A percentile compares a stretch with the other conserved stretches of the same genome.
Evolutionary conservation across 2,113 vertebrate genomes (phyloP).

Genomic region (Arothron firmamentum): DNA sequence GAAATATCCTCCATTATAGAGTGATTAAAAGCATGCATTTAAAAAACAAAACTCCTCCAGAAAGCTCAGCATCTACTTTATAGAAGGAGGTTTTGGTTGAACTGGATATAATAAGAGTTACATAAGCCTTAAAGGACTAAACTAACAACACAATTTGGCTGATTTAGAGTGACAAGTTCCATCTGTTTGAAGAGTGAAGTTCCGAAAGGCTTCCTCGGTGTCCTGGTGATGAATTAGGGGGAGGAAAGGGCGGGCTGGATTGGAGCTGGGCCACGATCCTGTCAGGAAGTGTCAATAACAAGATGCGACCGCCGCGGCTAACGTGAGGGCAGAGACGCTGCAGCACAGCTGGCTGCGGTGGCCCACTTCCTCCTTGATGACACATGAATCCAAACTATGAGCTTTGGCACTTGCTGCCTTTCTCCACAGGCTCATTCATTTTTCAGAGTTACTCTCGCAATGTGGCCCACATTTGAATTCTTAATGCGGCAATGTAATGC

Average conservation of each 20-base stretch:
- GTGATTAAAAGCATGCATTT: constrained; percentile 14
- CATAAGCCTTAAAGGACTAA: constrained; percentile 6
- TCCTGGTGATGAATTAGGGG: constrained; percentile 12
- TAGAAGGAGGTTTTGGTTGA: constrained; percentile 5
- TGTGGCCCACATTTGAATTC: constrained; percentile 54
- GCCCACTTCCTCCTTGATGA: constrained; percentile 48
- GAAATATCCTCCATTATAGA: constrained; percentile 18
- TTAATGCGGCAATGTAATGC: constrained; percentile 52
- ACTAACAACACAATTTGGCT: constrained; percentile 4
- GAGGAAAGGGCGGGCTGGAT: too few species aligned
- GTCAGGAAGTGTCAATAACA: constrained; percentile 5
- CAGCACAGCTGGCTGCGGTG: constrained; percentile 48
- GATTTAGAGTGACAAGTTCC: constrained; percentile 12
- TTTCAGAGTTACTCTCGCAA: constrained; percentile 54
- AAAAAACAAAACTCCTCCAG: not conserved
- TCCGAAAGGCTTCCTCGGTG: constrained; percentile 17
- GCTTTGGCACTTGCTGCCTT: constrained; percentile 25
- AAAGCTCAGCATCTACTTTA: constrained; percentile 32
- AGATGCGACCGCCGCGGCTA: constrained; percentile 9
- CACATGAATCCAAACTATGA: constrained; percentile 33
- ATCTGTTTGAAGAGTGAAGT: constrained; percentile 11
- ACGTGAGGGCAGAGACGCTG: constrained; percentile 8
- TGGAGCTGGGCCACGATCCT: too few species aligned
- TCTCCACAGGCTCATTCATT: constrained; percentile 53
- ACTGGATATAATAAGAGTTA: not conserved